A percentile compares a stretch with the other conserved stretches of the same genome.
Evolutionary conservation across 2,113 vertebrate species (phyloP).

Genomic region (Nanger granti): DNA sequence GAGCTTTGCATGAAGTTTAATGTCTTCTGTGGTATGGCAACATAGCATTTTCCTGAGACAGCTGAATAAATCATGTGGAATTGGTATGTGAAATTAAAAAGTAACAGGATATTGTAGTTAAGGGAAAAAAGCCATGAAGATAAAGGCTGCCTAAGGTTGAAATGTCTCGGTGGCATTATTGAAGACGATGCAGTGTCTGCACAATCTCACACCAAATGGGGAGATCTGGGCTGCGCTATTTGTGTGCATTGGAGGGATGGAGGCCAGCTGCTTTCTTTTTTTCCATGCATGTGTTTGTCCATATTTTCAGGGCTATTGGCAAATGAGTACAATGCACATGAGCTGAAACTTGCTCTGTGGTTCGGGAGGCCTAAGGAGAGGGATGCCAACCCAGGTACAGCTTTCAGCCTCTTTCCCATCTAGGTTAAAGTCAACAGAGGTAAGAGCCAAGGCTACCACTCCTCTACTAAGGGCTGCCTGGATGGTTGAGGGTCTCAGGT

Average conservation of each 20-base stretch:
- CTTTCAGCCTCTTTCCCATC: not conserved
- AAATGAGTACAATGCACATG: not conserved
- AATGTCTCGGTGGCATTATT: not conserved
- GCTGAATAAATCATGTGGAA: not conserved
- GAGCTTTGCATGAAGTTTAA: not conserved
- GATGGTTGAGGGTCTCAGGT: not conserved
- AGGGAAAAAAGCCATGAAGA: not conserved
- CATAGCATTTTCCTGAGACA: not conserved
- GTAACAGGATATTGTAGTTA: not conserved
- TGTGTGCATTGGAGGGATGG: not conserved
- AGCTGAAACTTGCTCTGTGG: not conserved
- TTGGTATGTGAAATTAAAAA: not conserved
- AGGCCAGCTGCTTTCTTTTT: too few species aligned
- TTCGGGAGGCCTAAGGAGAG: not conserved
- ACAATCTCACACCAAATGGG: not conserved
- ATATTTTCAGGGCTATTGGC: not conserved
- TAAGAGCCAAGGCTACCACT: not conserved
- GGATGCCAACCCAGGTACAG: not conserved
- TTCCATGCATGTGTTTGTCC: not conserved
- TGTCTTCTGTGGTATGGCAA: not conserved
- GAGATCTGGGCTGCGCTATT: not conserved
- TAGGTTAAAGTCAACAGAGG: not conserved
- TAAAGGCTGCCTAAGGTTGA: not conserved
- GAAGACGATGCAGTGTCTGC: not conserved
- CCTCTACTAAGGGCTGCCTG: not conserved